phyloP scores from a whole-genome alignment of 2,888 invertebrate genomes.

The Noctua comes region DNA sequence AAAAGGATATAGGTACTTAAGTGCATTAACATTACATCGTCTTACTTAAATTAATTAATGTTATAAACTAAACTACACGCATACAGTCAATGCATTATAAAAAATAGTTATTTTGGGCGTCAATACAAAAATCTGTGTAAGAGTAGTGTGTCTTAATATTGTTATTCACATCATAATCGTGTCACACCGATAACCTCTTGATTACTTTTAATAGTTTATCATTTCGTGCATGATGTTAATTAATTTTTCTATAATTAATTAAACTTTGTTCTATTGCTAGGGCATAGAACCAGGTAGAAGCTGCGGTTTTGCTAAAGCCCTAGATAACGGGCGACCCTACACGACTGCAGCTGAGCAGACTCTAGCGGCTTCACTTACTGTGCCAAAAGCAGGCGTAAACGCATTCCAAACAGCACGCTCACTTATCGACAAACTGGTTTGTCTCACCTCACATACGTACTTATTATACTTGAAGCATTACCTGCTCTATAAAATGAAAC shows the following conservation, averaged over 20 bases:
- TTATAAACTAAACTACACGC: too few species aligned
- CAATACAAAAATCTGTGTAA: background rate
- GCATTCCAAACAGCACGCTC: slow-evolving; percentile 78
- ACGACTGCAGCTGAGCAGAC: slow-evolving; percentile 60
- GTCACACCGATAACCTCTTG: slow-evolving; percentile 36
- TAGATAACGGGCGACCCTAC: slow-evolving; percentile 75
- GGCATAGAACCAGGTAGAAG: slow-evolving; percentile 76
- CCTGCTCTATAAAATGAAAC: background rate
- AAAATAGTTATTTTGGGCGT: background rate
- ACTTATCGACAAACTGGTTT: slow-evolving; percentile 78
- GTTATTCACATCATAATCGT: slow-evolving; percentile 7
- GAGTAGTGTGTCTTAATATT: background rate
- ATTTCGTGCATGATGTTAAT: background rate
- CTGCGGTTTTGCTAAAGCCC: slow-evolving; percentile 77
- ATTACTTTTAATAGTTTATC: slow-evolving; percentile 14
- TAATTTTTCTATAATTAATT: background rate
- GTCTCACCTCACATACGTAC: slow-evolving; percentile 11
- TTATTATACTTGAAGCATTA: background rate
- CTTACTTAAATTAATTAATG: too few species aligned
- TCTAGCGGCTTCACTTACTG: slow-evolving; percentile 71
- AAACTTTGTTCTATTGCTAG: slow-evolving; percentile 61
- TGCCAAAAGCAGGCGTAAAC: slow-evolving; percentile 76
- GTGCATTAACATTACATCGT: too few species aligned
- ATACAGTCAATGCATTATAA: background rate
- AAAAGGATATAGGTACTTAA: too few species aligned